Evolutionary conservation across 2,113 vertebrate species (phyloP), one percentile per base, ranked within the genome.

Genomic region (Corydoras sp.): DNA sequence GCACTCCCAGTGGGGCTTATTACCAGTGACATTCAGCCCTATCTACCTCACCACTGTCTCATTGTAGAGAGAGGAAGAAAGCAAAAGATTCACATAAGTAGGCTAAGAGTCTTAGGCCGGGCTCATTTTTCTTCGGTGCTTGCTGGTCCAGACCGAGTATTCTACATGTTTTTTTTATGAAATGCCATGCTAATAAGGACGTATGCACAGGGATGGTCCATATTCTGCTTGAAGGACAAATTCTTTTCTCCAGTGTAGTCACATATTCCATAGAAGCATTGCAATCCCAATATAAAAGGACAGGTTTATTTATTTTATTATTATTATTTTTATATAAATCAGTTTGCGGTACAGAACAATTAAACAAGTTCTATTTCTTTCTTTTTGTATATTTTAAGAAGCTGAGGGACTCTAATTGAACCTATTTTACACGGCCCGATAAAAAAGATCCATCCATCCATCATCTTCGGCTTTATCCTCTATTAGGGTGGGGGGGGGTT

Each of bases 1-100:
- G 55, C 56, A 59, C 71, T 77, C 65, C 70, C 65, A 69, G 29
- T 64, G 75, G 70, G 71, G 56, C 71, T 69, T 68, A 77, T 77
- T 69, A 77, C 54, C 60, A 69, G 59, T 64, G 60, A 72, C 70
- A 77, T 63, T 77, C 54, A 64, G 60, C 65, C 71, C 71, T 65
- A 30, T 77, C 75, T 59, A 72, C 65, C 61, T 71, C 74, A 66
- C 68, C 49, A 61, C 68, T 65, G 64, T 61, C 68, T 77, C 70
- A 69, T 72, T 70, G 35, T 18, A 72, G 70, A 3, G 58, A 51
- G 30, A 50, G 67, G 64, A 62, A 65, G 60, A 72, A 54, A 48
- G 51, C 59, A 30, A 50, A 35, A 53, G 72, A 62, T 74, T 62
- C 67, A 71, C 62, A 68, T 58, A 64, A 66, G 72, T 67, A 64